Evolutionary conservation across 37 sponge, comb jelly and placozoan genomes (phyloP).

Genomic region (Eunapius fragilis): DNA sequence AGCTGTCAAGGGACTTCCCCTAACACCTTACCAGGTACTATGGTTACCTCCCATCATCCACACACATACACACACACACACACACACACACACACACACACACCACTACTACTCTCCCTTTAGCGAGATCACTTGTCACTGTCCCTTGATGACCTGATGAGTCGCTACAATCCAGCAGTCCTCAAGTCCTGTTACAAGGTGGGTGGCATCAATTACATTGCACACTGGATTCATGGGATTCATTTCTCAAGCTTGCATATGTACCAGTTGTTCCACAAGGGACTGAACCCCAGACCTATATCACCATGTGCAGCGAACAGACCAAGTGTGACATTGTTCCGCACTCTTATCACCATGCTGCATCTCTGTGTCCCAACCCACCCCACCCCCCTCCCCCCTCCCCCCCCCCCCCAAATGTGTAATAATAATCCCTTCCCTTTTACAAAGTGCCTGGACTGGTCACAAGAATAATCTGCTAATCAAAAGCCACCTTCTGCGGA

Average conservation of each 20-base stretch:
- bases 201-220: background rate
- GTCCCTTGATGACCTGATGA: constrained; percentile 40
- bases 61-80: too few species aligned
- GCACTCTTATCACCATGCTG: too few species aligned
- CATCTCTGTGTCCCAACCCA: too few species aligned
- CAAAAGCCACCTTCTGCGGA: constrained; percentile 26
- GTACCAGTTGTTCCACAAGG: background rate
- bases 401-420: too few species aligned
- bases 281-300: background rate
- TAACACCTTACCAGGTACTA: constrained; percentile 39
- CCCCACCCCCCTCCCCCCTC: too few species aligned
- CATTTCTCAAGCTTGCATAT: background rate
- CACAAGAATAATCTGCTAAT: background rate
- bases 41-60: too few species aligned
- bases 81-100: too few species aligned
- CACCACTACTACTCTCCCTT: background rate
- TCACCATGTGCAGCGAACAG: background rate
- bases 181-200: constrained; percentile 44
- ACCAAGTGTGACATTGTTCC: background rate
- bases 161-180: constrained; percentile 58
- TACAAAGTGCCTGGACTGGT: background rate
- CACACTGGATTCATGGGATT: background rate
- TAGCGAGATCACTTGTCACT: constrained; percentile 54
- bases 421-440: too few species aligned
- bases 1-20: constrained; percentile 35